These are phyloP conservation scores for Centropus bengalensis DNA, from an alignment of 2,113 vertebrate genomes.

Conservation along the genomic window DNA sequence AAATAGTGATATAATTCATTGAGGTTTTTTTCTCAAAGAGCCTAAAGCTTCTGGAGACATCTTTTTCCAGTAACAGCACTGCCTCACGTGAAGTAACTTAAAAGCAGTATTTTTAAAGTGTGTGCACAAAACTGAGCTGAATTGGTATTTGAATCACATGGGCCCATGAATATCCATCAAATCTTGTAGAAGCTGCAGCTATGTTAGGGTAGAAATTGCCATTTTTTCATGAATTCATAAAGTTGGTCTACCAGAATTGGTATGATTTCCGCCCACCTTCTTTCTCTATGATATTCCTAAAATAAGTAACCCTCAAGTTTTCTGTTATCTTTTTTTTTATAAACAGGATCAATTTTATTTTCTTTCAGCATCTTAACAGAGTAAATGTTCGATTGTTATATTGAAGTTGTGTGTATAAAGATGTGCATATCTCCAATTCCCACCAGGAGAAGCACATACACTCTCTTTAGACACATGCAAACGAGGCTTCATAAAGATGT, in stretches of 20 bases:
- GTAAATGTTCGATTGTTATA: background rate
- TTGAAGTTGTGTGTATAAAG: background rate
- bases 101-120: background rate
- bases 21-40: background rate
- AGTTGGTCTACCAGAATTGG: background rate
- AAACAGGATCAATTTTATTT: background rate
- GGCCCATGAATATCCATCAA: background rate
- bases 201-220: background rate
- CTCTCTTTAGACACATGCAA: background rate
- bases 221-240: background rate
- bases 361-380: background rate
- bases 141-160: background rate
- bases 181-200: background rate
- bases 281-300: background rate
- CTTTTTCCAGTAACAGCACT: background rate
- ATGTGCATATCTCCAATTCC: background rate
- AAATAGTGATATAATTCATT: background rate
- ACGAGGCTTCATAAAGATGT: background rate
- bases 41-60: background rate
- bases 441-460: background rate
- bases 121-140: background rate
- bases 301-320: background rate
- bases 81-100: background rate
- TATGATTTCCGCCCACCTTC: background rate
- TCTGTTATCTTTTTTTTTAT: background rate